Evolutionary conservation across 2,797 vertebrate species (phyloP), one percentile per base, ranked within the genome.

Genomic region (Gymnodraco acuticeps): DNA sequence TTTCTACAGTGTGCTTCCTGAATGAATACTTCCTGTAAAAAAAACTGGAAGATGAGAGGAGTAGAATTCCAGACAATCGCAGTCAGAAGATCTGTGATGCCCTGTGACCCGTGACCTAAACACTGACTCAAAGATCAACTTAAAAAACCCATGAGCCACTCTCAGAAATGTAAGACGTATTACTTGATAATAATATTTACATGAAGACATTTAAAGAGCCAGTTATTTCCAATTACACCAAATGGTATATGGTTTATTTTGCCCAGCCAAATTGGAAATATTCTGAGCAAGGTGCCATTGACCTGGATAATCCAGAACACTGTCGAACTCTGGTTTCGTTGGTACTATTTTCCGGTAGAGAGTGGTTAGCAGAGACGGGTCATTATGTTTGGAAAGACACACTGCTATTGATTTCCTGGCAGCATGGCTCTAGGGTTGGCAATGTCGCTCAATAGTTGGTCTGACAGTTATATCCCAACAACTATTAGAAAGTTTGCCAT

Each of bases 11-110:
- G 78, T 77, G 73, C 50, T 83, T 79, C 65, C 73, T 83, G 46
- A 73, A 67, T 75, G 67, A 91, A 83, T 67, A 61, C 23, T 64
- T 82, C 85, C 13, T 61, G 63, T 51, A 64, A 70, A 70, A 64
- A 70, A 70, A 77, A 82, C 1, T 67, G 71, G 58, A 81, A 67
- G 75, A 43, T 43, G 65, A 70, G 77, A 51, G 71, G 65, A 92
- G 87, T 82, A 69, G 70, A 88, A 88, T 89, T 82, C 83, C 88
- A 91, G 86, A 91, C 83, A 56, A 33, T 47, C 55, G 27, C 52
- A 14, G 78, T 74, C 76, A 82, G 73, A 88, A 78, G 61, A 67
- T 56, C 71, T 69, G 75, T 63, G 78, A 79, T 70, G 83, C 66
- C 84, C 84, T 89, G 83, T 80, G 80, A 90, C 66, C 84, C 2